Conservation (phyloP, 2,888 invertebrate species). For the Drosophila infuscata region DNA sequence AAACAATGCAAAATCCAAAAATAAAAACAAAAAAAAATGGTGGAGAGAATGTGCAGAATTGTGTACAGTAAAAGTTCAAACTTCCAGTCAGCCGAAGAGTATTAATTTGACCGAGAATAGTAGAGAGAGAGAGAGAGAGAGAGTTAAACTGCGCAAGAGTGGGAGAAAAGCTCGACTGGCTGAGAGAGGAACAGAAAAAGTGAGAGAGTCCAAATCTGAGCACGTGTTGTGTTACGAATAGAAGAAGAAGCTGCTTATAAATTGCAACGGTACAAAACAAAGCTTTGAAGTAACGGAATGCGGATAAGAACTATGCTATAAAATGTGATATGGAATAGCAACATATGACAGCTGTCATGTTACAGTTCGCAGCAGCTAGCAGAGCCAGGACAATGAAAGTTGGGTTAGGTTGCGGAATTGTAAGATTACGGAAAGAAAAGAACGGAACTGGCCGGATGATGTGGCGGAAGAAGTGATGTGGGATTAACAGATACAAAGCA, state of each 20-base stretch:
- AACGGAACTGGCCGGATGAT: slow-evolving; percentile 41
- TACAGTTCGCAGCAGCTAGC: slow-evolving; percentile 57
- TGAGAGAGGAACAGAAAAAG: background rate
- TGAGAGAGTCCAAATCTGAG: slow-evolving; percentile 17
- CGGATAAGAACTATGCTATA: slow-evolving; percentile 37
- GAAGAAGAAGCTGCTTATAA: slow-evolving; percentile 40
- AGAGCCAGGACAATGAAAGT: slow-evolving; percentile 56
- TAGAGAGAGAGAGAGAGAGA: slow-evolving; percentile 15
- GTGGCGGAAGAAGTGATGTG: slow-evolving; percentile 44
- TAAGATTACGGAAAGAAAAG: slow-evolving; percentile 49
- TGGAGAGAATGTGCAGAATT: slow-evolving; percentile 19
- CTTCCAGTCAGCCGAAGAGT: slow-evolving; percentile 63
- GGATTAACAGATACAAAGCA: slow-evolving; percentile 70
- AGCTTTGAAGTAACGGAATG: slow-evolving; percentile 45
- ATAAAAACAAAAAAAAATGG: slow-evolving; percentile 13
- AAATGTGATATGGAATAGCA: slow-evolving; percentile 60
- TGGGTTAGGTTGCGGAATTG: slow-evolving; percentile 77
- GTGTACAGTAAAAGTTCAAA: slow-evolving; percentile 2
- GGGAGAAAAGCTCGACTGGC: slow-evolving; percentile 15
- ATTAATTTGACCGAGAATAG: background rate
- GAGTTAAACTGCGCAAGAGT: slow-evolving; percentile 29
- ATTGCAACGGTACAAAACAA: slow-evolving; percentile 56
- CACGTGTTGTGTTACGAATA: slow-evolving; percentile 60
- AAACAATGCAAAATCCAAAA: slow-evolving; percentile 38
- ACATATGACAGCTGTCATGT: slow-evolving; percentile 80